phyloP scores from a whole-genome alignment of 2,888 invertebrate genomes.

The Eupithecia dodoneata region DNA sequence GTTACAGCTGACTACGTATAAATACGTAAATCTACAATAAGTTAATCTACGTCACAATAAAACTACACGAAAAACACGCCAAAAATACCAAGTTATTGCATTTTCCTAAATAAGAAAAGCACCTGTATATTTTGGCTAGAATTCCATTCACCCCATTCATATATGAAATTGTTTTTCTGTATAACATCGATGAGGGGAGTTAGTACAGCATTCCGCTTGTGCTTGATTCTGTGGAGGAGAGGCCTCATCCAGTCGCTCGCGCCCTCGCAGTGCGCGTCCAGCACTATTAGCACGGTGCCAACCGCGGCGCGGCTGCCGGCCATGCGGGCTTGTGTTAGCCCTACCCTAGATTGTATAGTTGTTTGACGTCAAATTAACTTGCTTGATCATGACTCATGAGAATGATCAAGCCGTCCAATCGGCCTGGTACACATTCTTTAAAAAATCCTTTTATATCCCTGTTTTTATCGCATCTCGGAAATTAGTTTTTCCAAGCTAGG shows the following conservation, averaged over 20 bases:
- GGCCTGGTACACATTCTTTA: neutral
- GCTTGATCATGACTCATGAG: no score
- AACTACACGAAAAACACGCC: neutral
- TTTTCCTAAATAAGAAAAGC: conserved; percentile 17
- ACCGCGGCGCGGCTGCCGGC: conserved; percentile 89
- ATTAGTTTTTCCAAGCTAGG: neutral
- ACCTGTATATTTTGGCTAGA: conserved; percentile 57
- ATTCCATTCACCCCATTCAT: conserved; percentile 48
- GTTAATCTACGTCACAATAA: neutral
- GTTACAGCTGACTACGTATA: neutral
- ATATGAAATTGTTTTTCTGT: conserved; percentile 86
- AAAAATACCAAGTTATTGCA: neutral
- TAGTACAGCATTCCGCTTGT: conserved; percentile 88
- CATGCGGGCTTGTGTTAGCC: conserved; percentile 91
- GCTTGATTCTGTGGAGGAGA: conserved; percentile 90
- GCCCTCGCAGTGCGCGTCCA: conserved; percentile 96
- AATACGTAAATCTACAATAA: neutral
- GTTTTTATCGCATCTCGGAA: neutral
- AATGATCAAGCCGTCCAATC: neutral
- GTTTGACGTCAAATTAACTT: no score
- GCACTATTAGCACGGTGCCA: conserved; percentile 91
- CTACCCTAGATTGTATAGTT: conserved; percentile 78
- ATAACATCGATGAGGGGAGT: conserved; percentile 98
- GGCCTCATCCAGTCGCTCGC: conserved; percentile 93
- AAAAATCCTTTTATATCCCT: neutral